phyloP scores from a whole-genome alignment of 2,888 invertebrate species.

The Gortyna flavago region DNA sequence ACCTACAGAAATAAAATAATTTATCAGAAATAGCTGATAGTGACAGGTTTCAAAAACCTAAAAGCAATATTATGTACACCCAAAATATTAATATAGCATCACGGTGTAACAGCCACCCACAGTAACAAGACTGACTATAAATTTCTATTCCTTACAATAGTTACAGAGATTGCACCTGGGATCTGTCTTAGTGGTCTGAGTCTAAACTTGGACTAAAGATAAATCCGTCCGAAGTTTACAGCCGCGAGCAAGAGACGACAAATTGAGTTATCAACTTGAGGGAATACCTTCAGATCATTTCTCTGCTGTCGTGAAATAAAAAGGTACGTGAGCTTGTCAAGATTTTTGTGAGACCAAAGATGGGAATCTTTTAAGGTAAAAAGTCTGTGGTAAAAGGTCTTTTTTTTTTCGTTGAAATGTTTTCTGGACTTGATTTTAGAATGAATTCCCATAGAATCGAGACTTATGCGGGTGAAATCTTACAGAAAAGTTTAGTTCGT shows the following conservation, averaged over 20 bases:
- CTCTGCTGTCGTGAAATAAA: conserved; percentile 68
- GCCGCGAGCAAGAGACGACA: conserved; percentile 75
- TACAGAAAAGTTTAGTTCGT: not conserved
- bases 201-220: conserved; percentile 81
- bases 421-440: not conserved
- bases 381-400: not conserved
- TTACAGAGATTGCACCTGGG: conserved; percentile 87
- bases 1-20: no score
- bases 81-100: not conserved
- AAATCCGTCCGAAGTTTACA: conserved; percentile 79
- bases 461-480: not conserved
- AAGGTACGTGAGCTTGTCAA: conserved; percentile 54
- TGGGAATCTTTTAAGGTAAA: conserved; percentile 25
- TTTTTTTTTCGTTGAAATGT: not conserved
- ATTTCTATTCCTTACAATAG: conserved; percentile 87
- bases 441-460: not conserved
- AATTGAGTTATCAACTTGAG: conserved; percentile 82
- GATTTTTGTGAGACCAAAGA: conserved; percentile 42
- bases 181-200: conserved; percentile 82
- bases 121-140: conserved; percentile 80
- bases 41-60: not conserved
- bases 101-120: conserved; percentile 70
- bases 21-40: not conserved
- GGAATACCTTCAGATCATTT: conserved; percentile 72
- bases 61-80: not conserved